Base-by-base conservation (phyloP, 2,888 invertebrate species). In the Lochmaea capreae region DNA sequence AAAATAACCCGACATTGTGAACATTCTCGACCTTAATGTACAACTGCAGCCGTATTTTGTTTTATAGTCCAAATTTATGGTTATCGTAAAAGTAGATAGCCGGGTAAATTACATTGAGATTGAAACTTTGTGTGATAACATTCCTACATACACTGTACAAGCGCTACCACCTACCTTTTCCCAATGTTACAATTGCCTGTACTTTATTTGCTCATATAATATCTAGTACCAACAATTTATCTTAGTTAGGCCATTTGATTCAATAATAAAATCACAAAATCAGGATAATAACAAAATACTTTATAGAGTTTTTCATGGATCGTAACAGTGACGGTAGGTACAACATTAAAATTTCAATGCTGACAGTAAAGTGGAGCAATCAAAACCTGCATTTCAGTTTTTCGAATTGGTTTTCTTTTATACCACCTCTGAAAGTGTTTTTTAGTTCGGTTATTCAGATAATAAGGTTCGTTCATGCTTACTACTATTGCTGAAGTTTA, bases 71-170 rank as follows among this genome's bases (percentile, higher is more conserved):
- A 62, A 68, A 68, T 68, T 68, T 62, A 68, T 68, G 71, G 71
- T 46, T 58, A 71, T 71, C 71, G 71, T 71, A 65, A 71, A 71
- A 71, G 71, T 52, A 58, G 65, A 71, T 71, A 57, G 65, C 65
- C 65, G 46, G 58, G 71, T 71, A 71, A 71, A 71, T 71, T 71
- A 71, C 71, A 65, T 65, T 58, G 71, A 65, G 71, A 65, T 71
- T 71, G 71, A 71, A 71, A 71, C 71, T 71, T 71, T 71, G 71
- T 71, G 71, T 58, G 57, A 71, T 71, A 54, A 49, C 54, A 65
- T 71, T 71, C 58, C 43, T 65, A 71, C 65, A 71, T 65, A 71
- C 57, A 65, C 43, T 49, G 65, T 54, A 46, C 58, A 58, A 26
- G 65, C 49, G 33, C 33, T 52, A 12, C n/a, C 3, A 18, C 49